phyloP scores from a whole-genome alignment of 2,888 invertebrate genomes.

The Limnephilus auricula region DNA sequence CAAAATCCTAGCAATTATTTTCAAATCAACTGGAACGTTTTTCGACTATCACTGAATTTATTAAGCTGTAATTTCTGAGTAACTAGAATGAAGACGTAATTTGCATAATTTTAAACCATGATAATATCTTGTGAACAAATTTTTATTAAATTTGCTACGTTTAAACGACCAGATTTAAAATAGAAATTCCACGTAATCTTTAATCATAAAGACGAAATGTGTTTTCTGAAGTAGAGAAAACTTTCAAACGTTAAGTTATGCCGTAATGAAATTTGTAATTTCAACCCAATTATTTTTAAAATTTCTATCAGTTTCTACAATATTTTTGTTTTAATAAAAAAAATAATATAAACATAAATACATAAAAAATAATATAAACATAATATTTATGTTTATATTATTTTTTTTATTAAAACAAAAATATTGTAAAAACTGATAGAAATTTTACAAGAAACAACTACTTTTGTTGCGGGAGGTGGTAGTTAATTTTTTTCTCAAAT shows the following conservation, averaged over 20 bases:
- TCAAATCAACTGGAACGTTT: not conserved
- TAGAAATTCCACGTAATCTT: not conserved
- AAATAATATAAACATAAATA: no score
- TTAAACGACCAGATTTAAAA: not conserved
- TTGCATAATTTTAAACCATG: not conserved
- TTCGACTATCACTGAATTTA: not conserved
- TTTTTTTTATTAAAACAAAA: no score
- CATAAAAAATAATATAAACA: no score
- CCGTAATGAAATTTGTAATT: not conserved
- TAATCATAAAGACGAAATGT: not conserved
- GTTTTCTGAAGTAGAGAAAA: not conserved
- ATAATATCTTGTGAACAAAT: no score
- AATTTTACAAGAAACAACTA: no score
- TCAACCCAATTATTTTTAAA: not conserved
- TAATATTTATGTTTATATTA: no score
- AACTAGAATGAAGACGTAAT: not conserved
- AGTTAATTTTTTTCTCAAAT: no score
- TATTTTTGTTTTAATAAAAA: no score
- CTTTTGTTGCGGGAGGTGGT: no score
- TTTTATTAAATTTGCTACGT: not conserved
- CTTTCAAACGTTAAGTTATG: not conserved
- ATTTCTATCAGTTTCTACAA: no score
- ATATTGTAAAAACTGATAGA: no score
- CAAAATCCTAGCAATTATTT: not conserved
- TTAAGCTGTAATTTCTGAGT: not conserved